These are phyloP conservation scores for Rhineura floridana DNA, from an alignment of 2,113 vertebrate species.

Conservation along the genomic window DNA sequence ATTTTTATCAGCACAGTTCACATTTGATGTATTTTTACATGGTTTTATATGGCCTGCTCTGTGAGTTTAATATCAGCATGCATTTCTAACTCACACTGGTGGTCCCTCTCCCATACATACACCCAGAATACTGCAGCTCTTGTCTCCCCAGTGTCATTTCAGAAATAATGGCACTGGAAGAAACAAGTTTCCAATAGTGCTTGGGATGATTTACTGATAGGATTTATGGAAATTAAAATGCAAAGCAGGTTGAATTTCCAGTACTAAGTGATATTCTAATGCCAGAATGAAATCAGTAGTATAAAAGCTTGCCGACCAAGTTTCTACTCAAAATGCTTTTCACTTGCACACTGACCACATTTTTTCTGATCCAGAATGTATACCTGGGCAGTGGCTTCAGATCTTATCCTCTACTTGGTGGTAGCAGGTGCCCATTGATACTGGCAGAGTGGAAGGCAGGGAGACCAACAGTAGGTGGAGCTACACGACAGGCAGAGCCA, in stretches of 20 bases:
- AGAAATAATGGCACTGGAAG: conserved; percentile 3
- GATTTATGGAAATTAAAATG: conserved; percentile 54
- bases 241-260: conserved; percentile 40
- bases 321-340: conserved; percentile 45
- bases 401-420: background rate
- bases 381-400: background rate
- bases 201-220: background rate
- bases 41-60: background rate
- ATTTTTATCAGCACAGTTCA: background rate
- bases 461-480: too few relatives aligned
- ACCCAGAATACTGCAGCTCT: background rate
- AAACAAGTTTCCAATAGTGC: background rate
- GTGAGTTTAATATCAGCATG: background rate
- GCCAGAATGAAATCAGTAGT: conserved; percentile 15
- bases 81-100: background rate
- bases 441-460: too few relatives aligned
- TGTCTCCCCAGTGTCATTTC: background rate
- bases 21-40: conserved; percentile 25
- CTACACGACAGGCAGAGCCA: too few relatives aligned
- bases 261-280: conserved; percentile 26
- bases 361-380: background rate
- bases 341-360: conserved; percentile 29
- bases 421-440: too few relatives aligned
- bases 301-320: conserved; percentile 34
- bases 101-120: background rate